Conservation (phyloP, 2,797 vertebrate genomes). For the Eupleurogrammus muticus region DNA sequence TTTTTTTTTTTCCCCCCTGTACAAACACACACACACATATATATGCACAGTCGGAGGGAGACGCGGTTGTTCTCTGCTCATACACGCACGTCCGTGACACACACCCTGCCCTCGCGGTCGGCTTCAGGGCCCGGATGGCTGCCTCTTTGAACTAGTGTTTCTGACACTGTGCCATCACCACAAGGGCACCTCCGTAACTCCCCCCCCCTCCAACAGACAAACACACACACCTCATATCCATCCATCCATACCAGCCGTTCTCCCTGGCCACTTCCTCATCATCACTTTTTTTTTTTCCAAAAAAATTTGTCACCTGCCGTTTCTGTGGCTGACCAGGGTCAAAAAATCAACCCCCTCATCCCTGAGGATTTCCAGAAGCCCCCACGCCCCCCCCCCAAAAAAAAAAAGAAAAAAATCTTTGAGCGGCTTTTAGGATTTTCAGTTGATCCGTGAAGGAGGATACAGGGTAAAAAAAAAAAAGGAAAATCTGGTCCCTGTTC, state of each 20-base stretch:
- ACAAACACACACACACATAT: slow-evolving; percentile 12
- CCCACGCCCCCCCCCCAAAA: no score
- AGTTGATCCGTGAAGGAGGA: slow-evolving; percentile 22
- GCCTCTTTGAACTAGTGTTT: slow-evolving; percentile 69
- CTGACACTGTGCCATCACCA: slow-evolving; percentile 59
- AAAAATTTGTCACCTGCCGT: slow-evolving; percentile 30
- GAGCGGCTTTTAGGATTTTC: slow-evolving; percentile 37
- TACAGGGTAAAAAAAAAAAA: background rate
- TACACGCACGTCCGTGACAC: slow-evolving; percentile 24
- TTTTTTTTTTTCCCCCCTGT: no score
- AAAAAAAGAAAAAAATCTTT: slow-evolving; percentile 21
- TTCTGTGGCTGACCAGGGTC: slow-evolving; percentile 37
- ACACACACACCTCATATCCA: slow-evolving; percentile 17
- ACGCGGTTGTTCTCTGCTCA: slow-evolving; percentile 34
- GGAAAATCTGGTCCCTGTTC: background rate
- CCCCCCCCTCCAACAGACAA: slow-evolving; percentile 7
- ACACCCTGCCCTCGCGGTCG: slow-evolving; percentile 39
- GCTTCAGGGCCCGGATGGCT: slow-evolving; percentile 39
- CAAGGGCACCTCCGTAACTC: slow-evolving; percentile 57
- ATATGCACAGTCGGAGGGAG: slow-evolving; percentile 7
- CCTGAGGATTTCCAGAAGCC: slow-evolving; percentile 23
- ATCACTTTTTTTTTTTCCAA: slow-evolving; percentile 27
- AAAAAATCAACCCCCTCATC: slow-evolving; percentile 30
- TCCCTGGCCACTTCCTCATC: slow-evolving; percentile 14
- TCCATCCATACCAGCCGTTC: slow-evolving; percentile 12